These are phyloP conservation scores for Pristionchus maxplancki DNA, from an alignment of 2,888 invertebrate genomes.

Conservation along the genomic window DNA sequence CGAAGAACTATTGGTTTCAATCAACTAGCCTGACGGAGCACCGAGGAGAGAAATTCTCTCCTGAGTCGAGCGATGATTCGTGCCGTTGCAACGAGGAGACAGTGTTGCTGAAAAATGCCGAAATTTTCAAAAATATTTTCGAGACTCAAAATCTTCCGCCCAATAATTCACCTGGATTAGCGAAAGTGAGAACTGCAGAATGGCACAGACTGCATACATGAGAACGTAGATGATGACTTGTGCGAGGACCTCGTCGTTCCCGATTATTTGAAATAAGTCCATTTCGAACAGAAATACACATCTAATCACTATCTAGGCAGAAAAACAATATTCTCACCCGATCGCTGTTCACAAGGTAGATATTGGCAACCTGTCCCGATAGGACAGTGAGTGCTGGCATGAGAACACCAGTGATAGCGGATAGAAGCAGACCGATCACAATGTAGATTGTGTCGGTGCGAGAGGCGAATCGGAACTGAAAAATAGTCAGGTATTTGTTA, in stretches of 20 bases:
- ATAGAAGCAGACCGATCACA: neutral
- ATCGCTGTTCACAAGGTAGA: neutral
- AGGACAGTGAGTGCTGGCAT: slow-evolving; percentile 32
- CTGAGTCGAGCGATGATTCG: slow-evolving; percentile 31
- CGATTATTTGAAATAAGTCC: neutral
- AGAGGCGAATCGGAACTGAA: slow-evolving; percentile 41
- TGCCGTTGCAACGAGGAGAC: slow-evolving; percentile 1
- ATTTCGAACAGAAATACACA: neutral
- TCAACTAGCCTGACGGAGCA: slow-evolving; percentile 35
- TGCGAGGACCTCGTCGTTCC: slow-evolving; percentile 3
- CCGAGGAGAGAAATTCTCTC: neutral
- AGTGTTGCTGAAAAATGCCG: neutral
- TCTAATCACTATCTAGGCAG: too few relatives aligned
- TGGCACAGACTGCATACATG: neutral
- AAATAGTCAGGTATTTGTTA: neutral
- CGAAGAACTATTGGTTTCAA: neutral
- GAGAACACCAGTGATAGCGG: neutral
- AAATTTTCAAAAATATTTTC: neutral
- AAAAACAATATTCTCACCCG: neutral
- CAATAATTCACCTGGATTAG: neutral
- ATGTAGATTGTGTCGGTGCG: slow-evolving; percentile 22
- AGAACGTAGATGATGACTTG: slow-evolving; percentile 21
- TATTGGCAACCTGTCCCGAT: neutral
- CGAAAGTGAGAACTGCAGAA: neutral
- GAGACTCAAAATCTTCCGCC: neutral